A percentile compares a stretch with the other conserved stretches of the same genome.
Conservation (phyloP, 2,888 invertebrate genomes). For the Stenoptilia bipunctidactyla region DNA sequence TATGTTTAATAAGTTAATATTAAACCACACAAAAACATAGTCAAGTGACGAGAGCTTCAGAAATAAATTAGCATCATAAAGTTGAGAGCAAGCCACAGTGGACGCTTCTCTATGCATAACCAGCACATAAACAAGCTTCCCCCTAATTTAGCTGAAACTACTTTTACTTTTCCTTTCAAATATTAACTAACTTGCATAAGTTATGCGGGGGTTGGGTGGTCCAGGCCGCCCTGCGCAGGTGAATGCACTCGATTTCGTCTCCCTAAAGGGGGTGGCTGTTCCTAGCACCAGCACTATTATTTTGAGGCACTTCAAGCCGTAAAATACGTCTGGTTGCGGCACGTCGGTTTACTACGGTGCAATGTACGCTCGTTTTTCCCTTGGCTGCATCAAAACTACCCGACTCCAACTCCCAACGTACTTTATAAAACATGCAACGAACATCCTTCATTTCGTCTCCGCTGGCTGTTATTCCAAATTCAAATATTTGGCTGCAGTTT, state of each 20-base stretch:
- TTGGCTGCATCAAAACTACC: neutral
- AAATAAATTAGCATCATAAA: no score
- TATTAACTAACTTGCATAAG: constrained; percentile 65
- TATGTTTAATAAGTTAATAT: no score
- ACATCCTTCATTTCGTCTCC: neutral
- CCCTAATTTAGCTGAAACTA: constrained; percentile 17
- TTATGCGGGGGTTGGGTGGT: constrained; percentile 29
- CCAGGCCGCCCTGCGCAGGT: constrained; percentile 21
- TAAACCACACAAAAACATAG: no score
- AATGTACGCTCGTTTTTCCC: constrained; percentile 15
- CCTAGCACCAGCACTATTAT: constrained; percentile 20
- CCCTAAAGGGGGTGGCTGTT: constrained; percentile 3
- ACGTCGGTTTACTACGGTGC: constrained; percentile 22
- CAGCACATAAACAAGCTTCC: constrained; percentile 16
- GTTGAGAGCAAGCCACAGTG: constrained; percentile 8
- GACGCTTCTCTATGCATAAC: constrained; percentile 15
- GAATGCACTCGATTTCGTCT: constrained; percentile 17
- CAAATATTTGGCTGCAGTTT: constrained; percentile 6
- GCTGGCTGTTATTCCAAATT: neutral
- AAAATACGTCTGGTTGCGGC: constrained; percentile 16
- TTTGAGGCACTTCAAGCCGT: constrained; percentile 14
- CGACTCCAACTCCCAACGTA: neutral
- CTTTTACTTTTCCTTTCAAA: constrained; percentile 60
- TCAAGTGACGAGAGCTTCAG: no score
- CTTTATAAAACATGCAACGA: neutral